Evolutionary conservation across 1,140 invertebrate species (phyloP).

Genomic region (Samia ricini): DNA sequence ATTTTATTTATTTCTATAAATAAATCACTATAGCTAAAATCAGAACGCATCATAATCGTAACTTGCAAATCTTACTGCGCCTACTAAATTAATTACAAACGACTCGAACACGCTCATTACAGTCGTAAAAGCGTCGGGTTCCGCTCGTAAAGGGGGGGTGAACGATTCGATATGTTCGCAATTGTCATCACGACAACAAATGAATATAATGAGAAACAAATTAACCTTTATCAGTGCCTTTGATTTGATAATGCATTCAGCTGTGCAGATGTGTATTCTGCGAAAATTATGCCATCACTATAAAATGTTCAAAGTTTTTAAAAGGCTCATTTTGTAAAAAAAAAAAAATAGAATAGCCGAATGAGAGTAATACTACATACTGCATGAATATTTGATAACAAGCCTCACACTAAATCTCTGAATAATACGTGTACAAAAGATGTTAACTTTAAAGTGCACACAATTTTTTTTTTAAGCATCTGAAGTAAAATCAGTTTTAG

Average conservation of each 20-base stretch:
- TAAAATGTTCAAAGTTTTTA: background rate
- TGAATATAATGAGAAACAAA: constrained; percentile 44
- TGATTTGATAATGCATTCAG: constrained; percentile 22
- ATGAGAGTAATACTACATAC: too few species aligned
- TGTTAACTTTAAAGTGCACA: too few species aligned
- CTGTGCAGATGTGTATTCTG: constrained; percentile 3
- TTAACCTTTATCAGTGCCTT: constrained; percentile 48
- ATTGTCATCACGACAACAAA: constrained; percentile 48
- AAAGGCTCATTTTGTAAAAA: too few species aligned
- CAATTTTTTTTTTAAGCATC: too few species aligned
- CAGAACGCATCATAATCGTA: constrained; percentile 6
- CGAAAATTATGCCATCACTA: constrained; percentile 6
- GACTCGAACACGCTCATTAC: constrained; percentile 39
- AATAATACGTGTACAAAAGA: too few species aligned
- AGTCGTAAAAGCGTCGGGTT: constrained; percentile 40
- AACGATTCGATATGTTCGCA: constrained; percentile 53
- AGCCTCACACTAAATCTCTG: too few species aligned
- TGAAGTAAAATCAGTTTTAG: too few species aligned
- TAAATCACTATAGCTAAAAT: background rate
- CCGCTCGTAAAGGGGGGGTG: constrained; percentile 46
- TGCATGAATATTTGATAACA: too few species aligned
- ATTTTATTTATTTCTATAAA: too few species aligned
- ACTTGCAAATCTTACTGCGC: constrained; percentile 14
- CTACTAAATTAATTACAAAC: constrained; percentile 56
- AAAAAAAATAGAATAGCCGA: too few species aligned